Base-by-base conservation (phyloP, 2,888 invertebrate species). In the Margaritifera margaritifera region DNA sequence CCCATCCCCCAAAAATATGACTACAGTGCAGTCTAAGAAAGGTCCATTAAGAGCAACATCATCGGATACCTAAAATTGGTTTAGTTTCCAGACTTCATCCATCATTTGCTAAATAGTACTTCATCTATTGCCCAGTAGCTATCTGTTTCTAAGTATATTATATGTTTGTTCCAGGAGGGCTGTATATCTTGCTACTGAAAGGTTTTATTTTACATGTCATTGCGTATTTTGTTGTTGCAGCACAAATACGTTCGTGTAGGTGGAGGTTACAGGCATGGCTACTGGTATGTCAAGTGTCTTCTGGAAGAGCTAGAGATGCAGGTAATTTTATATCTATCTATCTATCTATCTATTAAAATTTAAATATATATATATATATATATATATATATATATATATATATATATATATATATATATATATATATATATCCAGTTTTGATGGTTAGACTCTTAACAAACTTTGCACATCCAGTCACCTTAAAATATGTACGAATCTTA, bases 201-300 rank as follows among this genome's bases (percentile, higher is more conserved):
- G 42, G 42, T 42, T 42, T 42, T 42, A 42, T 11, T 42, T 8
- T 42, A 42, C 20, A 55, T 55, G 55, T 24, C n/a, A 55, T 54
- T 55, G 55, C 55, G n/a, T 15, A 55, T 24, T 22, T 25, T 50
- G 19, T 58, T n/a, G 22, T 18, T 19, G 15, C 80, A 89, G 89
- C 89, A 89, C 85, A 89, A 89, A 72, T 89, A 89, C 70, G 88
- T 89, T 69, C 83, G 89, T 1, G 86, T 89, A 19, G 89, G 89
- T 20, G 89, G 89, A 15, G 89, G 89, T 0, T 89, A 89, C 75
- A 78, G 89, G 24, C 89, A 89, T 79, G 89, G 89, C 65, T 89
- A 88, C 78, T 88, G 86, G 85, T 88, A 87, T 69, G 84, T 89
- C 69, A 88, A 88, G 74, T 87, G 87, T 69, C 78, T 89, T 31